These are phyloP conservation scores for Stictocephala bisonia DNA, from an alignment of 2,888 invertebrate genomes.

Conservation along the genomic window DNA sequence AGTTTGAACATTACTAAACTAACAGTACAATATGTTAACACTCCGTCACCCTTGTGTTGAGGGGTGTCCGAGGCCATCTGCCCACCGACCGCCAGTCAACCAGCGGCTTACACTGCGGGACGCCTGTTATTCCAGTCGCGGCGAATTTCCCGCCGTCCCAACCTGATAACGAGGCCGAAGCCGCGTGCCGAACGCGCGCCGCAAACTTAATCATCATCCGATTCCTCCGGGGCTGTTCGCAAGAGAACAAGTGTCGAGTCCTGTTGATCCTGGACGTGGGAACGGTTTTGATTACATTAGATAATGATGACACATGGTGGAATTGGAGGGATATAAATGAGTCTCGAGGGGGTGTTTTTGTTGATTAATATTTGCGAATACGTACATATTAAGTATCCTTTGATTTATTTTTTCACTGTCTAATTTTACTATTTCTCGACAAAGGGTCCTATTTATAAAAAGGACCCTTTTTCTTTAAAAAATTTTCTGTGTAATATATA, in stretches of 20 bases:
- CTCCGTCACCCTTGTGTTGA: too few relatives aligned
- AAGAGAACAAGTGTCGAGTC: slow-evolving; percentile 37
- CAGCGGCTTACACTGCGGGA: slow-evolving; percentile 15
- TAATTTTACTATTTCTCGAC: too few relatives aligned
- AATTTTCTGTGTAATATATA: too few relatives aligned
- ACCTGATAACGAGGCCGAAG: slow-evolving; percentile 31
- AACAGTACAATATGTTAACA: too few relatives aligned
- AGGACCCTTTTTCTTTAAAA: too few relatives aligned
- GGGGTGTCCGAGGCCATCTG: neutral
- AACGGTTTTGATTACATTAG: slow-evolving; percentile 31
- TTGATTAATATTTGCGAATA: too few relatives aligned
- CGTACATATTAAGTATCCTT: too few relatives aligned
- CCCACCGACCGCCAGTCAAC: neutral
- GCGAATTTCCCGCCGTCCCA: slow-evolving; percentile 25
- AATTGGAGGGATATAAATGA: neutral
- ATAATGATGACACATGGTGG: slow-evolving; percentile 25
- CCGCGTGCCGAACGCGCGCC: slow-evolving; percentile 18
- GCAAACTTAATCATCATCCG: slow-evolving; percentile 29
- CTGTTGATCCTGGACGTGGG: slow-evolving; percentile 30
- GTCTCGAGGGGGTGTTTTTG: too few relatives aligned
- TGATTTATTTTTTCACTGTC: too few relatives aligned
- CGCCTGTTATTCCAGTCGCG: slow-evolving; percentile 36
- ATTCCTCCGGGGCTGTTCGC: slow-evolving; percentile 35
- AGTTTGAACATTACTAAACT: too few relatives aligned
- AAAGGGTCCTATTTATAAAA: too few relatives aligned